These are phyloP conservation scores for Ephialtes manifestator DNA, from an alignment of 2,888 invertebrate species.

Conservation along the genomic window DNA sequence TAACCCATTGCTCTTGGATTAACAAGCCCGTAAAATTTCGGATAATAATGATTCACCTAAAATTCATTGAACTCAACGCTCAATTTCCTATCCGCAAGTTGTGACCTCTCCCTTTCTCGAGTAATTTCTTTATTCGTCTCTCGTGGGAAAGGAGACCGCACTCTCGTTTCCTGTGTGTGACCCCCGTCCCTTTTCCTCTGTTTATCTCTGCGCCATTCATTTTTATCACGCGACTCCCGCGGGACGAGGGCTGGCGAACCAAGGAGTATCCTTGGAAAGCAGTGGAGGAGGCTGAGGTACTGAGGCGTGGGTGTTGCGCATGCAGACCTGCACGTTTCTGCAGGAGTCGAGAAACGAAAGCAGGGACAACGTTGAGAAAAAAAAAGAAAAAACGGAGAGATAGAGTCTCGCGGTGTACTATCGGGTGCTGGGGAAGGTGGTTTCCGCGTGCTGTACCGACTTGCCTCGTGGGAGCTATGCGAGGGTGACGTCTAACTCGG, in stretches of 20 bases:
- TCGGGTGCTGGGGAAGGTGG: background rate
- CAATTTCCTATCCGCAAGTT: conserved; percentile 17
- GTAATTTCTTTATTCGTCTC: conserved; percentile 85
- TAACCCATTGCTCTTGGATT: background rate
- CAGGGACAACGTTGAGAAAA: conserved; percentile 31
- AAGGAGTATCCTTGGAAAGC: conserved; percentile 38
- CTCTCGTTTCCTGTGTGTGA: conserved; percentile 60
- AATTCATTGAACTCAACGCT: conserved; percentile 78
- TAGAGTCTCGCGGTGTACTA: conserved; percentile 55
- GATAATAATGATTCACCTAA: conserved; percentile 38
- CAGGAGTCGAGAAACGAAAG: conserved; percentile 39
- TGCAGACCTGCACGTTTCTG: conserved; percentile 50
- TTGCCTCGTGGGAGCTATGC: conserved; percentile 77
- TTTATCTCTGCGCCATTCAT: conserved; percentile 83
- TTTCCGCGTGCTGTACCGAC: conserved; percentile 59
- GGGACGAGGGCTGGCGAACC: conserved; percentile 63
- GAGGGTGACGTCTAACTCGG: conserved; percentile 67
- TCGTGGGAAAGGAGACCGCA: conserved; percentile 64
- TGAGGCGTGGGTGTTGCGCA: conserved; percentile 41
- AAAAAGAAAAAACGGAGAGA: conserved; percentile 8
- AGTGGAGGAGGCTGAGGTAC: conserved; percentile 17
- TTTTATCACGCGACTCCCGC: conserved; percentile 82
- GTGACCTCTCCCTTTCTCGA: conserved; percentile 64
- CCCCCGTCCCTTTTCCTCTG: conserved; percentile 65
- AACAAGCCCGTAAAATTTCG: background rate